Conservation (phyloP, 92 coral and sea anemone genomes). For the Siderastrea radians region DNA sequence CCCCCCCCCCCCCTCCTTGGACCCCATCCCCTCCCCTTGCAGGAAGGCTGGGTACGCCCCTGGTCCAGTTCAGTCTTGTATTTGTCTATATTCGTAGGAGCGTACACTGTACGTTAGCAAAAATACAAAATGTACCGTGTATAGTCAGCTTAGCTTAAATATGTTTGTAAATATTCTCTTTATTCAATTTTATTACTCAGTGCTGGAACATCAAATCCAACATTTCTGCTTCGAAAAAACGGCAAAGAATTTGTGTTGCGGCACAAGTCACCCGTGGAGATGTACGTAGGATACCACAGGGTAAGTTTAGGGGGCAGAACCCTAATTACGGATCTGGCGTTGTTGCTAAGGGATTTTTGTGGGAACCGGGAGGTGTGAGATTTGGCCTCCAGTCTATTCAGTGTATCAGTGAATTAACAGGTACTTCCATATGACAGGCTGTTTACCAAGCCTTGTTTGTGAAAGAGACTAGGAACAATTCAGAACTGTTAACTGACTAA, state of each 20-base stretch:
- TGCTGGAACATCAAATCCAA: conserved; percentile 40
- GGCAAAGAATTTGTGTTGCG: conserved; percentile 51
- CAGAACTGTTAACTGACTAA: not conserved
- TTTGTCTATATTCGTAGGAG: too few species aligned
- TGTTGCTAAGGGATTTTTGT: too few species aligned
- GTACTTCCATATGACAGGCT: not conserved
- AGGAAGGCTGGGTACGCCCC: too few species aligned
- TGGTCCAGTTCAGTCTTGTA: too few species aligned
- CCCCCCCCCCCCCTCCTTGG: too few species aligned
- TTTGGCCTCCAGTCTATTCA: too few species aligned
- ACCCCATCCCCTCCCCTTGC: too few species aligned
- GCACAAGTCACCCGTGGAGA: conserved; percentile 24
- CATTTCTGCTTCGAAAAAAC: conserved; percentile 31
- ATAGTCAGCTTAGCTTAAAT: not conserved
- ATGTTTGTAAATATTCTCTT: not conserved
- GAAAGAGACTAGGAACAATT: not conserved
- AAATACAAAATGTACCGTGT: not conserved
- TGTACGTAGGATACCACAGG: conserved; percentile 18
- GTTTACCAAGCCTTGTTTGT: not conserved
- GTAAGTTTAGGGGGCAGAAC: not conserved
- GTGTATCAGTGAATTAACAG: too few species aligned
- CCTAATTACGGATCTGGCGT: too few species aligned
- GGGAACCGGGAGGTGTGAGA: too few species aligned
- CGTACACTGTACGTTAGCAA: not conserved
- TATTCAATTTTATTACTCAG: not conserved